These are phyloP conservation scores for Siniperca chuatsi DNA, from an alignment of 2,113 vertebrate species.

Conservation along the genomic window DNA sequence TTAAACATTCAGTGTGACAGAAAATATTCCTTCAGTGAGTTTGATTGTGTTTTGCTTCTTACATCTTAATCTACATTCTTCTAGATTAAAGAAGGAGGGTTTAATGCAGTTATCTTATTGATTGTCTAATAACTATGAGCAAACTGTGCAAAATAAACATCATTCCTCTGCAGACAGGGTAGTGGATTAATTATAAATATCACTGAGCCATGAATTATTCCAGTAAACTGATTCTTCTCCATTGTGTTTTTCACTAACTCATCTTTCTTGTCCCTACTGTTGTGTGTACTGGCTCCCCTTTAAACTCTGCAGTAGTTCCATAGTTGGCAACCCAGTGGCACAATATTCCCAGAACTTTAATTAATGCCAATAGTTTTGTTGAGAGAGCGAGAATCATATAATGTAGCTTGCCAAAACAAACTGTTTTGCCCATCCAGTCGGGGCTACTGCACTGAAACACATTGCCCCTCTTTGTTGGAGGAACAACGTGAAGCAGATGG, in stretches of 20 bases:
- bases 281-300: neutral
- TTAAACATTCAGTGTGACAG: neutral
- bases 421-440: neutral
- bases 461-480: neutral
- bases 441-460: neutral
- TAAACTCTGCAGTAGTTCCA: neutral
- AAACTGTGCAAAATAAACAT: neutral
- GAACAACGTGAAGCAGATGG: neutral
- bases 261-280: neutral
- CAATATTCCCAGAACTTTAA: conserved; percentile 17
- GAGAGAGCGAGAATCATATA: neutral
- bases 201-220: neutral
- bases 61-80: neutral
- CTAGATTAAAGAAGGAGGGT: neutral
- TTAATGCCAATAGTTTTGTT: neutral
- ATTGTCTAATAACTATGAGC: neutral
- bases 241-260: neutral
- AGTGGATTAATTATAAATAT: neutral
- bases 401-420: neutral
- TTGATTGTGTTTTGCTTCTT: neutral
- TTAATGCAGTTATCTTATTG: neutral
- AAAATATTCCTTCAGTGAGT: neutral
- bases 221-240: neutral
- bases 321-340: neutral
- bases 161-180: neutral